These are phyloP conservation scores for Peromyscus melanophrys DNA, from an alignment of 2,797 vertebrate genomes.

Conservation along the genomic window DNA sequence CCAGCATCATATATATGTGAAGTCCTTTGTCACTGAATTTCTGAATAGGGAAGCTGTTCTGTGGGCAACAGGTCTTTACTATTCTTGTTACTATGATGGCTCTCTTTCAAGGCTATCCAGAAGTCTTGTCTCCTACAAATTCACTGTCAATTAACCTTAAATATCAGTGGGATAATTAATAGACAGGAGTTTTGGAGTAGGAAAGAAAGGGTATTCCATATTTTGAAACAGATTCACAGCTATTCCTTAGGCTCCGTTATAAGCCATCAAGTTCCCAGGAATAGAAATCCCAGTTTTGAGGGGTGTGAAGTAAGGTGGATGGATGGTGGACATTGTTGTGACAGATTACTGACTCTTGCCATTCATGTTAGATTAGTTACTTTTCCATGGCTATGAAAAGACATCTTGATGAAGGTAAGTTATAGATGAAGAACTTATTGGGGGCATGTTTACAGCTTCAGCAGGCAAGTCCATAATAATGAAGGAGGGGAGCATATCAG, in stretches of 20 bases:
- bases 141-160: not conserved
- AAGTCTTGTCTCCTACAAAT: not conserved
- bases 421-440: not conserved
- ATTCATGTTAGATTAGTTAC: not conserved
- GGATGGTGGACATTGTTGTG: not conserved
- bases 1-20: no score
- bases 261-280: not conserved
- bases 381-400: not conserved
- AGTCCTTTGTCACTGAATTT: not conserved
- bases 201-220: not conserved
- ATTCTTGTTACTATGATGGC: not conserved
- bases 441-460: not conserved
- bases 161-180: not conserved
- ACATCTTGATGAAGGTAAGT: not conserved
- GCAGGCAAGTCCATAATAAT: not conserved
- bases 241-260: not conserved
- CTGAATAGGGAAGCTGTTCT: not conserved
- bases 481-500: no score
- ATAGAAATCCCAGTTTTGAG: not conserved
- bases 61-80: not conserved
- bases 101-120: not conserved
- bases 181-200: not conserved
- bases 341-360: not conserved
- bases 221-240: not conserved
- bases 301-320: not conserved